Evolutionary conservation across 2,113 vertebrate genomes (phyloP), one percentile per base, ranked within the genome.

Genomic region (Taurulus bubalis): DNA sequence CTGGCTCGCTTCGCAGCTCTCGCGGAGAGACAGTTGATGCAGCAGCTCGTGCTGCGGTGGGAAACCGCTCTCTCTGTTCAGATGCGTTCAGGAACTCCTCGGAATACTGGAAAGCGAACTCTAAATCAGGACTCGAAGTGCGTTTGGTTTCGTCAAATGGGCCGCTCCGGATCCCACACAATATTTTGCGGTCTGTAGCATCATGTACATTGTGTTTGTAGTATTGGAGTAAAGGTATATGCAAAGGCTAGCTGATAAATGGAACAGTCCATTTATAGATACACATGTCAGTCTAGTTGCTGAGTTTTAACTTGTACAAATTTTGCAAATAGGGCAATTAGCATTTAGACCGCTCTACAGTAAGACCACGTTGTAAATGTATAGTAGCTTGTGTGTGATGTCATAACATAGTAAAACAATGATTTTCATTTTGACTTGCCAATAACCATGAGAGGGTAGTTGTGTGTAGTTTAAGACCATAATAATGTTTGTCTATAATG

Each of bases 21-120:
- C 11, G 51, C 32, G 9, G 32, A 49, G 8, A 65, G 53, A 63
- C 82, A 77, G 79, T 79, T 80, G 82, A 87, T 63, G 78, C 76
- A 47, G 80, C 58, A 22, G 64, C 71, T 67, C 32, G 80, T 26
- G 71, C 71, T 32, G 74, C 18, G 59, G 77, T 68, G 83, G 63
- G 85, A 85, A 88, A 62, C 26, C 75, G 55, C 55, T 24, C 24
- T 40, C 68, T 70, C 45, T 40, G 22, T 71, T n/a, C 6, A 42
- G 92, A 0, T 66, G 82, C 87, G 20, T 94, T 93, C 89, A 90
- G 0, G 73, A n/a, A 20, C 74, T 4, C 16, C 74, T 82, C 83
- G 89, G 83, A 74, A 87, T 4, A 53, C 8, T 83, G 28, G 0
- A 0, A 4, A 2, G 24, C 55, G 1, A 16, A 10, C 0, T 30